Evolutionary conservation across 53 echinoderm and acorn worm species (phyloP).

Genomic region (Astropecten irregularis): DNA sequence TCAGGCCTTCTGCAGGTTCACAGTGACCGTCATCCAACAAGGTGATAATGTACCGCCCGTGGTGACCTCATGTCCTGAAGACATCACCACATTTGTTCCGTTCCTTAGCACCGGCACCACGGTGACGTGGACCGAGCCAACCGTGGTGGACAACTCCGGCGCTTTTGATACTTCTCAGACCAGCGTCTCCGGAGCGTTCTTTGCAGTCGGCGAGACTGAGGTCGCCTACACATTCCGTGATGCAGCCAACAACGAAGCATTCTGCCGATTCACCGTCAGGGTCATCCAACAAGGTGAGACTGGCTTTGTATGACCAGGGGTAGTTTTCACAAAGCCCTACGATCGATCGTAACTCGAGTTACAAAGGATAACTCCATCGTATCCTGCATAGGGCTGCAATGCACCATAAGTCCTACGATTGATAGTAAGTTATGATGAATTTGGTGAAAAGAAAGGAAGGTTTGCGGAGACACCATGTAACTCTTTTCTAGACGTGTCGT

Average conservation of each 20-base stretch:
- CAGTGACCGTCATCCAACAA: conserved; percentile 47
- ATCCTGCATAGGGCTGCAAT: too few species aligned
- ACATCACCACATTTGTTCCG: conserved; percentile 12
- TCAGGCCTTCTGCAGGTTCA: conserved; percentile 55
- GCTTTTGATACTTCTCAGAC: conserved; percentile 47
- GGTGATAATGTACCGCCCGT: conserved; percentile 50
- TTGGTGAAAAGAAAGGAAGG: too few species aligned
- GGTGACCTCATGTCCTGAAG: conserved; percentile 41
- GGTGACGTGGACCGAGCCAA: conserved; percentile 67
- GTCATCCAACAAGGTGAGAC: conserved; percentile 36
- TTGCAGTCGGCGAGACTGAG: conserved; percentile 57
- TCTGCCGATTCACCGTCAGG: conserved; percentile 65
- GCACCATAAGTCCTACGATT: too few species aligned
- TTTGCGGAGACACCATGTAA: too few species aligned
- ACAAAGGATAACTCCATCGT: too few species aligned
- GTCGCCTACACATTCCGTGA: conserved; percentile 74
- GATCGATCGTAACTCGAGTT: too few species aligned
- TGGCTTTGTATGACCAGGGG: too few species aligned
- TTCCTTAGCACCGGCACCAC: conserved; percentile 36
- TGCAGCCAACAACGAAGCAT: conserved; percentile 54
- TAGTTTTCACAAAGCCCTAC: too few species aligned
- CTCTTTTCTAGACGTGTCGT: too few species aligned
- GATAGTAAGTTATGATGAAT: background rate
- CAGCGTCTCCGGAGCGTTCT: conserved; percentile 43
- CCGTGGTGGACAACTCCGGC: conserved; percentile 69